Base-by-base conservation (phyloP, 2,888 invertebrate genomes). In the Arctia plantaginis region DNA sequence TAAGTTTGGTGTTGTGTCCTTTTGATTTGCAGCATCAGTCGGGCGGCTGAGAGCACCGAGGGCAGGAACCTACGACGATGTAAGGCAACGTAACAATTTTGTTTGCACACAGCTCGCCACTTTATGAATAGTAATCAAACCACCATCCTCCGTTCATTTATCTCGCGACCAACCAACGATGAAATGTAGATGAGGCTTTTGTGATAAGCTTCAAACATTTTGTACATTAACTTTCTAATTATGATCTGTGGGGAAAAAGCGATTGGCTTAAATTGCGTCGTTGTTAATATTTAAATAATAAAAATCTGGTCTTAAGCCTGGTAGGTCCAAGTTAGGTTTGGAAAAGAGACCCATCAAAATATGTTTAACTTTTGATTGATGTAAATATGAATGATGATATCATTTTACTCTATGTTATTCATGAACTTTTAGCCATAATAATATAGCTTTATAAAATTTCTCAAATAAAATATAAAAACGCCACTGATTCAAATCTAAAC, bases 121-220 rank as follows among this genome's bases (percentile, higher is more conserved):
- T 92, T 93, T 91, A 93, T 93, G 91, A 90, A 92, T 92, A 93
- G 90, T 93, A 93, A 93, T 93, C 91, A 92, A 90, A 91, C 89
- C 87, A 84, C 88, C 87, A 86, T 85, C 90, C 87, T 85, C 84
- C 87, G 88, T 89, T 91, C 90, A 92, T 93, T 93, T 91, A 91
- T 90, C 88, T 90, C 86, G 80, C 86, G 82, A 86, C 87, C 89
- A 87, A 86, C 90, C 88, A 87, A 87, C 91, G 91, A 88, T 91
- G 90, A 92, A 93, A 93, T 93, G 91, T 91, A 92, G 91, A 93
- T 91, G 91, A 92, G 90, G 89, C 87, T 89, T 90, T 89, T 89
- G 87, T 91, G 89, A 90, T 90, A 90, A 91, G 89, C 89, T 87
- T 81, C 86, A 84, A 85, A 89, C 88, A 91, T 91, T 90, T 91